phyloP scores from a whole-genome alignment of 2,113 vertebrate genomes.

The Lates calcarifer region DNA sequence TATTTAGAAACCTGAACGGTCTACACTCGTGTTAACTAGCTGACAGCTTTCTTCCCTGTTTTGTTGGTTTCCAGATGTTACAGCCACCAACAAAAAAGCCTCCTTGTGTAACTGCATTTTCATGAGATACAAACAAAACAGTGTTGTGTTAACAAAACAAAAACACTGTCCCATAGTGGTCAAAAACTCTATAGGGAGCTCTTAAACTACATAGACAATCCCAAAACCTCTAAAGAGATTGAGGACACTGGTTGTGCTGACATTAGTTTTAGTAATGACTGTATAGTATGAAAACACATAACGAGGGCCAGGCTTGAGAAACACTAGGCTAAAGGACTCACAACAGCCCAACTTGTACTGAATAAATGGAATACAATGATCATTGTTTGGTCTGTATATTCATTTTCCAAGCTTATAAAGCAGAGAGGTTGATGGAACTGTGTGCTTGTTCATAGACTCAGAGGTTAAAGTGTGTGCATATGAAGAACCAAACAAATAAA shows the following conservation, averaged over 20 bases:
- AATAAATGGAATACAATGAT: constrained; percentile 13
- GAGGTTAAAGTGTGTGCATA: constrained; percentile 63
- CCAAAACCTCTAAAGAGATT: neutral
- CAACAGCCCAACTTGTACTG: neutral
- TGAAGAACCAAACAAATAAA: constrained; percentile 71
- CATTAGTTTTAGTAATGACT: neutral
- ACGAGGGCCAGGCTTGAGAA: neutral
- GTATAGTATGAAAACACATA: neutral
- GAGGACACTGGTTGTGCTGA: neutral
- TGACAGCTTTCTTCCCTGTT: too few species aligned
- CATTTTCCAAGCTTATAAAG: constrained; percentile 13
- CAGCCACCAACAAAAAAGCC: too few species aligned
- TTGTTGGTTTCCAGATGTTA: too few species aligned
- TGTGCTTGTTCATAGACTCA: constrained; percentile 35
- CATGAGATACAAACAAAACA: neutral
- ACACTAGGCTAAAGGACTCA: neutral
- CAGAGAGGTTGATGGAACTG: constrained; percentile 11
- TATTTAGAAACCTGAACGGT: neutral
- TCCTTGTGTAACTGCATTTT: neutral
- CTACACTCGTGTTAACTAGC: neutral
- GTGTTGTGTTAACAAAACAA: too few species aligned
- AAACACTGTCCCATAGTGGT: neutral
- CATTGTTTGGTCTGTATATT: constrained; percentile 12
- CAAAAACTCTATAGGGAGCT: neutral
- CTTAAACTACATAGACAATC: neutral